These are phyloP conservation scores for Hirtodrosophila trivittata DNA, from an alignment of 2,888 invertebrate species.

Conservation along the genomic window DNA sequence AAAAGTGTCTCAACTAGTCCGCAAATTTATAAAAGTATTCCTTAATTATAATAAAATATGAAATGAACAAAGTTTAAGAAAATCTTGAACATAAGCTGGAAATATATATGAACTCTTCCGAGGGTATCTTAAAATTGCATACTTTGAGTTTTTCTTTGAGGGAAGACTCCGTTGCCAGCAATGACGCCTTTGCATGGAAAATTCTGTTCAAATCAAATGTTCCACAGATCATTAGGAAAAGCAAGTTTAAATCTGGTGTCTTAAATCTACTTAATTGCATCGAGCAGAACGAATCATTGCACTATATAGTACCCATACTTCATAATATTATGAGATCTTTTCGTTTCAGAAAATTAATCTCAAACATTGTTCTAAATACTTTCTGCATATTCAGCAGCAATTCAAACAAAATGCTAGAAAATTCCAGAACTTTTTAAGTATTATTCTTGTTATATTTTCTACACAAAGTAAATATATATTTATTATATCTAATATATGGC, in stretches of 20 bases:
- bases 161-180: conserved; percentile 33
- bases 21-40: too few relatives aligned
- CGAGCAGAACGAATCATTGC: neutral
- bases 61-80: conserved; percentile 6
- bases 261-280: neutral
- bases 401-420: too few relatives aligned
- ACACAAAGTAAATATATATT: conserved; percentile 22
- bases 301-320: neutral
- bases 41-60: too few relatives aligned
- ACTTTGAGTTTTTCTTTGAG: conserved; percentile 36
- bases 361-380: too few relatives aligned
- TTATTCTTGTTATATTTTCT: conserved; percentile 12
- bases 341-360: too few relatives aligned
- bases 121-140: too few relatives aligned
- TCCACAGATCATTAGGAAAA: conserved; percentile 37
- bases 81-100: too few relatives aligned
- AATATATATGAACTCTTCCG: too few relatives aligned
- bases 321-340: too few relatives aligned
- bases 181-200: conserved; percentile 58
- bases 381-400: too few relatives aligned
- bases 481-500: conserved; percentile 20
- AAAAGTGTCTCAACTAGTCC: too few relatives aligned
- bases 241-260: conserved; percentile 6
- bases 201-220: conserved; percentile 41
- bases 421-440: conserved; percentile 40